phyloP scores from a whole-genome alignment of 2,888 invertebrate genomes.

The Allophyes oxyacanthae region DNA sequence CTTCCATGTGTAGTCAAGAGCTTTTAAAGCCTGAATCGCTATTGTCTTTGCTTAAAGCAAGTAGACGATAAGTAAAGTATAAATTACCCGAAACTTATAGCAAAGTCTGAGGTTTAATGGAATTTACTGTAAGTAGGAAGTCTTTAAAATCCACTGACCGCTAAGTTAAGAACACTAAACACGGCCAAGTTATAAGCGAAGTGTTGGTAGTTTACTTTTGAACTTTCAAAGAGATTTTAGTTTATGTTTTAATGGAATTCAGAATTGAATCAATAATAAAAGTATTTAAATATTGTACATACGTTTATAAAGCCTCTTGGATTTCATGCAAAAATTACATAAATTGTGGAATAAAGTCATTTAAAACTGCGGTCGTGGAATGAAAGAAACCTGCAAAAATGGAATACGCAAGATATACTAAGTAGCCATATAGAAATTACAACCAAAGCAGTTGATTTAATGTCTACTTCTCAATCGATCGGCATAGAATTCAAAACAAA shows the following conservation, averaged over 20 bases:
- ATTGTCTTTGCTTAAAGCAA: constrained; percentile 19
- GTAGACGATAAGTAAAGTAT: constrained; percentile 37
- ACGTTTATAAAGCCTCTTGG: too few relatives aligned
- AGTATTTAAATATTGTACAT: too few relatives aligned
- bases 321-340: too few relatives aligned
- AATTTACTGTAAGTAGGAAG: constrained; percentile 58
- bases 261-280: too few relatives aligned
- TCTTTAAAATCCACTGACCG: constrained; percentile 63
- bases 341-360: too few relatives aligned
- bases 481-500: constrained; percentile 1
- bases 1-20: constrained; percentile 4
- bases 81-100: constrained; percentile 49
- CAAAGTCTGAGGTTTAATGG: constrained; percentile 49
- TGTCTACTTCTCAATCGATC: too few relatives aligned
- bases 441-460: neutral
- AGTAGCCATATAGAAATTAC: too few relatives aligned
- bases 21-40: constrained; percentile 10
- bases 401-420: too few relatives aligned
- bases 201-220: neutral
- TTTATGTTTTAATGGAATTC: too few relatives aligned
- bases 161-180: constrained; percentile 43
- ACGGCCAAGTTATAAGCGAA: constrained; percentile 41
- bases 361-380: too few relatives aligned
- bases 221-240: too few relatives aligned
- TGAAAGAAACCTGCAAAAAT: too few relatives aligned